phyloP scores from a whole-genome alignment of 2,797 vertebrate genomes.

The Phalloptychus januarius region DNA sequence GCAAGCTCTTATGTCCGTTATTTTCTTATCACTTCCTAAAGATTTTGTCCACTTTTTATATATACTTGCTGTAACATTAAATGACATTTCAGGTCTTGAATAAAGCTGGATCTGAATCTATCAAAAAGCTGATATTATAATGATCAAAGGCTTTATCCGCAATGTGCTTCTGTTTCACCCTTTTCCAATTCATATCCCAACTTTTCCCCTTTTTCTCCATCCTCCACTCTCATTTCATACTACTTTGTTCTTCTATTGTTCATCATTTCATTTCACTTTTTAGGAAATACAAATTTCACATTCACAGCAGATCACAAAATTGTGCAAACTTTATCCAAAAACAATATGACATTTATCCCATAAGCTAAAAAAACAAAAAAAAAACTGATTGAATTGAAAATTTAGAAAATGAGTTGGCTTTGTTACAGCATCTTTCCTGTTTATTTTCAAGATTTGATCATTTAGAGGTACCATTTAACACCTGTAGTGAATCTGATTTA shows the following conservation, averaged over 20 bases:
- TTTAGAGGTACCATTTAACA: neutral
- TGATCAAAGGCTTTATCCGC: neutral
- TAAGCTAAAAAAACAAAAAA: neutral
- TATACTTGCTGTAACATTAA: too few relatives aligned
- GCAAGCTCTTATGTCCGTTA: neutral
- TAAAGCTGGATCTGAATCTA: too few relatives aligned
- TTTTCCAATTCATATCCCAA: neutral
- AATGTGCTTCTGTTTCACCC: neutral
- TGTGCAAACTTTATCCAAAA: neutral
- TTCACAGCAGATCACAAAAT: neutral
- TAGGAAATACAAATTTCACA: neutral
- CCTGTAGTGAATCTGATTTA: neutral
- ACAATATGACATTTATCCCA: neutral
- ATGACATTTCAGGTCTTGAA: too few relatives aligned
- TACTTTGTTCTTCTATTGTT: neutral
- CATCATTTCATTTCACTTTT: neutral
- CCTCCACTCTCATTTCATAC: neutral
- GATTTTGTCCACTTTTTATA: neutral
- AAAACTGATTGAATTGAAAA: neutral
- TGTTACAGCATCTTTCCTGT: neutral
- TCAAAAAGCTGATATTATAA: neutral
- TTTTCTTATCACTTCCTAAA: neutral
- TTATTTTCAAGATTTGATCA: neutral
- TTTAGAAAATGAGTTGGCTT: neutral
- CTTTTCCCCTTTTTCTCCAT: neutral